phyloP scores from a whole-genome alignment of 2,113 vertebrate species.

The Ahaetulla prasina region DNA sequence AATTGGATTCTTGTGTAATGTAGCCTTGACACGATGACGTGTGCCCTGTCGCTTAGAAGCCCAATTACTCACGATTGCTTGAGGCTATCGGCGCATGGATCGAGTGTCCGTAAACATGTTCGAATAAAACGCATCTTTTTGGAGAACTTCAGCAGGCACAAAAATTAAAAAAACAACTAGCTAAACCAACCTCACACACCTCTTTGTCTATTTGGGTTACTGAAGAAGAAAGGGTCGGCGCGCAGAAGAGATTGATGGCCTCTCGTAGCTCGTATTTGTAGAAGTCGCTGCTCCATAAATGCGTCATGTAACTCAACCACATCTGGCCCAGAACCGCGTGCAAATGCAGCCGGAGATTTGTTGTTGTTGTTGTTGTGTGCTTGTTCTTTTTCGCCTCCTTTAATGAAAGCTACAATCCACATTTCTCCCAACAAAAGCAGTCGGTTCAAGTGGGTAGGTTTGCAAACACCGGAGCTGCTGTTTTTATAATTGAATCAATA shows the following conservation, averaged over 20 bases:
- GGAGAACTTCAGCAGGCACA: conserved; percentile 55
- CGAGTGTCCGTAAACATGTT: conserved; percentile 70
- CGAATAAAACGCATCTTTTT: conserved; percentile 66
- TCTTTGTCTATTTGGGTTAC: conserved; percentile 60
- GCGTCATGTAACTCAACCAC: conserved; percentile 31
- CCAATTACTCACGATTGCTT: conserved; percentile 65
- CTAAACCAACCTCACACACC: not conserved
- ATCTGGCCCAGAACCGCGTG: conserved; percentile 18
- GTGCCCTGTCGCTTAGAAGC: conserved; percentile 62
- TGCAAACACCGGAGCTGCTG: not conserved
- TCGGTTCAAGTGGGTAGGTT: not conserved
- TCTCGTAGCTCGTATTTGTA: conserved; percentile 55
- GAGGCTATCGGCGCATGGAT: conserved; percentile 58
- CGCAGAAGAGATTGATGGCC: conserved; percentile 54
- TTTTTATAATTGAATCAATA: not conserved
- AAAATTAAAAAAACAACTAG: not conserved
- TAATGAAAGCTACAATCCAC: not conserved
- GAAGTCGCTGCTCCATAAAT: conserved; percentile 64
- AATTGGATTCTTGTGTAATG: conserved; percentile 48
- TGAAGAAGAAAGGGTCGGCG: conserved; percentile 58
- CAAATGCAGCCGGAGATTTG: conserved; percentile 18
- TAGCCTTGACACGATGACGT: conserved; percentile 58
- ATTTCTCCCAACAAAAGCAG: not conserved
- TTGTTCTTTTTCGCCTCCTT: not conserved
- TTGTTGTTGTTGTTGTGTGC: too few species aligned